Base-by-base conservation (phyloP, 2,113 vertebrate species). In the Prunella himalayana region DNA sequence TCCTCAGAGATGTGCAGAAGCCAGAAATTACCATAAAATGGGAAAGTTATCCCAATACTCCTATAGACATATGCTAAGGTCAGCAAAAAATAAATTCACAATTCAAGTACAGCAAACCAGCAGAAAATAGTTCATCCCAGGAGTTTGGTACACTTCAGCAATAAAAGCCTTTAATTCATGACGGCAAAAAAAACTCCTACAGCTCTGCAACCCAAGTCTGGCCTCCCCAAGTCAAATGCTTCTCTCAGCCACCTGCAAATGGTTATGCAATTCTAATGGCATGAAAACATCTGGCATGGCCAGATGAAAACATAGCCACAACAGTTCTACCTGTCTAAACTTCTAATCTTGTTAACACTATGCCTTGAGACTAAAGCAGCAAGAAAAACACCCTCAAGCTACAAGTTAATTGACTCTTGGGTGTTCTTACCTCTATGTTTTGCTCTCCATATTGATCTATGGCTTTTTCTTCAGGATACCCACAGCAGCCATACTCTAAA, bases 401-500 rank as follows among this genome's bases (percentile, higher is more conserved):
- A 20, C 6, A 77, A 86, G 47, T 57, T 92, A 69, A 72, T 65
- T 25, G 56, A 76, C 23, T 28, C 13, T 19, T 37, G 8, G 57
- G 18, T 44, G 30, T 23, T 76, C 96, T 95, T 96, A 99, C 99
- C 97, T 99, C 99, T 2, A 99, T 51, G 86, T 98, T 99, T 39
- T 99, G 98, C 41, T 98, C 72, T 25, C 98, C 98, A 14, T 98
- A 98, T 22, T 98, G 69, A 91, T 98, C 98, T 4, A 95, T 22
- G 21, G 99, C 99, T 91, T 59, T 98, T 84, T 99, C 99, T 97
- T 99, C 99, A 20, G 99, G 94, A 77, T 98, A 97, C 33, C 99
- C 99, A 71, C 99, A 99, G 97, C 98, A 97, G 42, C 99, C 99
- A 39, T 99, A 99, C 93, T 99, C 99, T 98, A 99, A 82, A 24